Evolutionary conservation across 2,888 invertebrate genomes (phyloP).

Genomic region (Strigamia crassipes): DNA sequence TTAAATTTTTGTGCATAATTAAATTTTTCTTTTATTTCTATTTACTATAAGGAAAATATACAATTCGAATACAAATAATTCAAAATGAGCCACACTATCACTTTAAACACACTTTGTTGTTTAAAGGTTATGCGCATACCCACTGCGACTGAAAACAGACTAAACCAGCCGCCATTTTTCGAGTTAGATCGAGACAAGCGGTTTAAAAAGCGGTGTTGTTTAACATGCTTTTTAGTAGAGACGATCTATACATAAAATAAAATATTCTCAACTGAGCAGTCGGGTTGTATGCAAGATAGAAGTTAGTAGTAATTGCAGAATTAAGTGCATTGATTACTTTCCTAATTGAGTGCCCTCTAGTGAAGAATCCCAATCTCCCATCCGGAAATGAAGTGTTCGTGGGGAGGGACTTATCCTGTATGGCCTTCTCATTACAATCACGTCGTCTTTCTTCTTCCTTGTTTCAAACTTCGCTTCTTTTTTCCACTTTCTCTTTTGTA

Average conservation of each 20-base stretch:
- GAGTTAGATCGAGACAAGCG: too few species aligned
- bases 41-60: too few species aligned
- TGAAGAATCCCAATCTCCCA: conserved; percentile 21
- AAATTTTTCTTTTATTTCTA: too few species aligned
- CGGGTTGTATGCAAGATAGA: not conserved
- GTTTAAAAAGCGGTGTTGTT: too few species aligned
- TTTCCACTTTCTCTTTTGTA: not conserved
- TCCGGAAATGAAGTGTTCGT: conserved; percentile 10
- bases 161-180: too few species aligned
- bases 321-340: conserved; percentile 21
- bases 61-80: too few species aligned
- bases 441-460: not conserved
- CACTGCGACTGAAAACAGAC: too few species aligned
- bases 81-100: too few species aligned
- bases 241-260: not conserved
- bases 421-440: conserved; percentile 21
- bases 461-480: not conserved
- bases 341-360: conserved; percentile 16
- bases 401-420: conserved; percentile 16
- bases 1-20: too few species aligned
- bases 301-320: conserved; percentile 5
- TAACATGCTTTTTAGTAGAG: too few species aligned
- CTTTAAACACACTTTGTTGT: too few species aligned
- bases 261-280: not conserved
- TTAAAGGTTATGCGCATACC: too few species aligned